Evolutionary conservation across 2,113 vertebrate genomes (phyloP), one percentile per base, ranked within the genome.

Genomic region (Amazona guildingii): DNA sequence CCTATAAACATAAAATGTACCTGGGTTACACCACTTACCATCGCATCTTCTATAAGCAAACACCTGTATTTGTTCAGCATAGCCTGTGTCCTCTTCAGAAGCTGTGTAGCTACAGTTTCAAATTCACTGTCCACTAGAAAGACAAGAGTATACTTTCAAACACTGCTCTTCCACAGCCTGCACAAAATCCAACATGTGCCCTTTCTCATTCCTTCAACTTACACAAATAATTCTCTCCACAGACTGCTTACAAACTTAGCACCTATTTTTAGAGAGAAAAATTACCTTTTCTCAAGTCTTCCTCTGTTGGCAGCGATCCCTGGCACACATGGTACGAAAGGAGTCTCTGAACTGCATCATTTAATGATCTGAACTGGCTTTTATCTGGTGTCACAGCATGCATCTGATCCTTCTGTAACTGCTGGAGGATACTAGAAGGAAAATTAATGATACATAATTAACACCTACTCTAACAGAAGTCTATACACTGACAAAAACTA

Each of bases 61-160:
- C 98, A 98, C 94, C 99, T 98, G 97, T 99, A 99, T 96, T 99
- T 99, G 98, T 99, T 99, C 35, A 99, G 98, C 99, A 99, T 99
- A 89, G 98, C 97, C 88, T 99, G 98, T 4, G 99, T 99, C 97
- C 98, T 99, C 96, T 98, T 99, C 83, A 99, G 97, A 93, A 99
- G 98, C 73, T 99, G 99, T 43, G 98, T 98, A 69, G 99, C 98
- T 88, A 98, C 98, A 43, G 96, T 97, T 95, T 99, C 99, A 98
- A 99, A 99, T 96, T 99, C 99, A 94, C 97, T 98, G 96, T 99
- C 99, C 97, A 99, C 99, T 99, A 92, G 41, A 98, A 96, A 96
- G 51, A 95, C 23, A 96, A 96, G 46, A 97, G 52, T 54, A 91
- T 73, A 90, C 2, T 72, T 90, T 97, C 62, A 97, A 90, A 89